These are phyloP conservation scores for Endomychus coccineus DNA, from an alignment of 2,888 invertebrate genomes.

Conservation along the genomic window DNA sequence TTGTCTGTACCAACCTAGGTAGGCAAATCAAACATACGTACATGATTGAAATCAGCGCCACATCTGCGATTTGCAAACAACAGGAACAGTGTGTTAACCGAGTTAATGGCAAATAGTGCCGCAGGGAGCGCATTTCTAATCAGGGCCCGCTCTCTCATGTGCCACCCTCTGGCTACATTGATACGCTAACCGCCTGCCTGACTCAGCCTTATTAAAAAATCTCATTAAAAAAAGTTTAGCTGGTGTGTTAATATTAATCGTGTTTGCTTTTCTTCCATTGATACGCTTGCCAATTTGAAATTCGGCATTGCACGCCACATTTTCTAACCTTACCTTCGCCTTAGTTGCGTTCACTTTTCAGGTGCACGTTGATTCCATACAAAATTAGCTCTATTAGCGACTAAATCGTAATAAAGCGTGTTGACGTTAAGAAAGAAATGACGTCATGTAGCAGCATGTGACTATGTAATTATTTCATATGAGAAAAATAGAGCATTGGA, in stretches of 20 bases:
- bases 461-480: no score
- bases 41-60: no score
- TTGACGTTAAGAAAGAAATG: no score
- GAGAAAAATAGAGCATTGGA: no score
- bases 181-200: conserved; percentile 29
- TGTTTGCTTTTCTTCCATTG: conserved; percentile 30
- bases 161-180: conserved; percentile 33
- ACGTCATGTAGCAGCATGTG: no score
- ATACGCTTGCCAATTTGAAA: conserved; percentile 23
- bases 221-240: conserved; percentile 32
- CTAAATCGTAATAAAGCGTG: no score
- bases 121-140: conserved; percentile 40
- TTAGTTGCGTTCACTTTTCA: no score
- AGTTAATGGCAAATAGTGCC: conserved; percentile 43
- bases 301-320: no score
- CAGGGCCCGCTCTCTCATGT: conserved; percentile 32
- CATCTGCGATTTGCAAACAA: conserved; percentile 46
- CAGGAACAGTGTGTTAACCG: conserved; percentile 41
- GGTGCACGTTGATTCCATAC: no score
- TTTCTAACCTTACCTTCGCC: no score
- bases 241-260: conserved; percentile 29
- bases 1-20: conserved; percentile 1
- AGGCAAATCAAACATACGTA: not conserved
- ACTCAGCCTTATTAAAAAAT: conserved; percentile 25
- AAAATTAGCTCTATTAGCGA: no score